Percentiles rank a stretch among this genome's conserved stretches.
Evolutionary conservation across 2,113 vertebrate genomes (phyloP).

Genomic region (Heptranchias perlo): DNA sequence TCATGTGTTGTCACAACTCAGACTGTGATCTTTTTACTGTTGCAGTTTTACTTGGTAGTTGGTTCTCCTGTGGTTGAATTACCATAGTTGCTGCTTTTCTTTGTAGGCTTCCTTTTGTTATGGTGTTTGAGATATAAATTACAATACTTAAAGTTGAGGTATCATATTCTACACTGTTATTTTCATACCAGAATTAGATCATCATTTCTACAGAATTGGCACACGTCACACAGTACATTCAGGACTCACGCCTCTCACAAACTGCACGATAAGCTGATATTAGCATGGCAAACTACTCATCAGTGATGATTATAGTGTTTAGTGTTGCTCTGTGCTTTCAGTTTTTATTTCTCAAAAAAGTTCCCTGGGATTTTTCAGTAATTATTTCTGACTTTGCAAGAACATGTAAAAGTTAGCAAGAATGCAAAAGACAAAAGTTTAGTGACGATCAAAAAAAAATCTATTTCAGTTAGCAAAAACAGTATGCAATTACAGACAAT

Average conservation of each 20-base stretch:
- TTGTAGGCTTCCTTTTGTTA: background rate
- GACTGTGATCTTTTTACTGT: background rate
- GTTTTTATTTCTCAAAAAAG: background rate
- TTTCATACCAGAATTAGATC: background rate
- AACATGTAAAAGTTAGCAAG: background rate
- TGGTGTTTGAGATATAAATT: background rate
- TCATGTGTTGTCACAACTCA: too few species aligned
- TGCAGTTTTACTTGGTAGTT: background rate
- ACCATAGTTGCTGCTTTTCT: background rate
- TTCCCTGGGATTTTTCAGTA: background rate
- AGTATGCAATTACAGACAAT: background rate
- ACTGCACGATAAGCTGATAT: background rate
- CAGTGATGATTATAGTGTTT: background rate
- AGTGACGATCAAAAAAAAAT: background rate
- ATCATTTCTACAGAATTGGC: background rate
- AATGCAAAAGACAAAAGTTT: background rate
- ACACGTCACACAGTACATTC: background rate
- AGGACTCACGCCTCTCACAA: background rate
- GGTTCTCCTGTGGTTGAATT: background rate
- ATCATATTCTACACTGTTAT: background rate
- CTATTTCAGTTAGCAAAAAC: slow-evolving; percentile 2
- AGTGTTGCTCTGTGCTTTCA: background rate
- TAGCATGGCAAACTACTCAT: background rate
- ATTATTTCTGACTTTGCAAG: background rate
- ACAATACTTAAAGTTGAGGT: background rate